Evolutionary conservation across 2,888 invertebrate species (phyloP).

Genomic region (Holacanthella duospinosa): DNA sequence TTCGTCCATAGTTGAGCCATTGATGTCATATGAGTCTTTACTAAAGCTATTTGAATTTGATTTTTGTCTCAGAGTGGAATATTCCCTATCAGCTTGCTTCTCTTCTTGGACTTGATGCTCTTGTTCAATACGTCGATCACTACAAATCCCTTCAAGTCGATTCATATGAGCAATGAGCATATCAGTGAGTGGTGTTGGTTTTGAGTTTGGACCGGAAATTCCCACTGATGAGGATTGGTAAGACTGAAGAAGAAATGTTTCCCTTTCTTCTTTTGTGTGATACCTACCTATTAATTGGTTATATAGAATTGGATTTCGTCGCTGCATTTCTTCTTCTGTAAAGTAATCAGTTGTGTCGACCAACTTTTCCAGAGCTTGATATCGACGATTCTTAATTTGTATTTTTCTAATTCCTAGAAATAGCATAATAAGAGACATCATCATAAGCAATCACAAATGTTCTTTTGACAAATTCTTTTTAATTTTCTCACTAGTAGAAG

Average conservation of each 20-base stretch:
- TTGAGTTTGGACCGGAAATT: not conserved
- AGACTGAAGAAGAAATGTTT: constrained; percentile 38
- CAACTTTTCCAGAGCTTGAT: constrained; percentile 64
- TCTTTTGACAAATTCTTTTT: not conserved
- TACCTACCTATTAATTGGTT: constrained; percentile 82
- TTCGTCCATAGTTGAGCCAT: constrained; percentile 35
- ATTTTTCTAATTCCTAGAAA: constrained; percentile 16
- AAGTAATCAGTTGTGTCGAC: constrained; percentile 65
- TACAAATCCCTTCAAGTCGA: constrained; percentile 54
- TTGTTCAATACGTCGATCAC: constrained; percentile 39
- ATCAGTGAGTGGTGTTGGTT: constrained; percentile 39
- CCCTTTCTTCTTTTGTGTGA: constrained; percentile 63
- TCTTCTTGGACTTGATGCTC: constrained; percentile 54
- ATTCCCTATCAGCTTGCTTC: constrained; percentile 43
- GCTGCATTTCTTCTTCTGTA: constrained; percentile 86
- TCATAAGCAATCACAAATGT: not conserved
- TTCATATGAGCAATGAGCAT: constrained; percentile 73
- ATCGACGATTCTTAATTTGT: constrained; percentile 60
- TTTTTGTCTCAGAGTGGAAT: constrained; percentile 10
- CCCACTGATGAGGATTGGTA: constrained; percentile 19
- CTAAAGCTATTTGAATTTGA: not conserved
- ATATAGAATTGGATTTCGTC: constrained; percentile 76
- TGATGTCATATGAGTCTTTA: no score
- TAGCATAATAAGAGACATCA: not conserved
- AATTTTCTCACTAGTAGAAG: constrained; percentile 13